phyloP scores from a whole-genome alignment of 35 echinoderm and acorn worm species.

The Ophiothrix spiculata region DNA sequence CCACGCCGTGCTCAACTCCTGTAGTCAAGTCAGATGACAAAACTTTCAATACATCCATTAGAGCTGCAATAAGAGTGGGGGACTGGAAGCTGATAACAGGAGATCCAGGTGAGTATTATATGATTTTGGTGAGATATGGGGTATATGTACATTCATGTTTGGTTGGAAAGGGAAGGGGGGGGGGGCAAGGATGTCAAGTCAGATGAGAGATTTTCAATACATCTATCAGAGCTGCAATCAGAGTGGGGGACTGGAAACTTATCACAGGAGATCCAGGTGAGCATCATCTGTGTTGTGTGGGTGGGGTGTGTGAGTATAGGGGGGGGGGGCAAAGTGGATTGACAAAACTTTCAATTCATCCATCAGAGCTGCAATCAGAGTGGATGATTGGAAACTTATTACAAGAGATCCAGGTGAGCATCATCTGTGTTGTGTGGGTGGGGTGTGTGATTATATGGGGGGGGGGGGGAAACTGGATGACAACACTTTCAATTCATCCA shows the following conservation, averaged over 20 bases:
- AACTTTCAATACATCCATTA: constrained; percentile 42
- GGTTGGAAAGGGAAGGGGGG: neutral
- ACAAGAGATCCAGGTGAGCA: too few relatives aligned
- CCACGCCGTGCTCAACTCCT: neutral
- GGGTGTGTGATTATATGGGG: neutral
- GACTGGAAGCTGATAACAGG: constrained; percentile 88
- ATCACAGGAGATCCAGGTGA: too few relatives aligned
- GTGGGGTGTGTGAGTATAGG: too few relatives aligned
- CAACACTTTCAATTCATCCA: too few relatives aligned
- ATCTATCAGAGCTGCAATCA: too few relatives aligned
- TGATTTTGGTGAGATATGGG: neutral
- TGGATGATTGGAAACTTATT: too few relatives aligned
- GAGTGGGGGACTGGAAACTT: too few relatives aligned
- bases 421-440: neutral
- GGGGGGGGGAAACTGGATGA: neutral
- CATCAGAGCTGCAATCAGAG: too few relatives aligned
- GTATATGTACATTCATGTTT: neutral
- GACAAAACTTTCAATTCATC: too few relatives aligned
- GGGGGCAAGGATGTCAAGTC: neutral
- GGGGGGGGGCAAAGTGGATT: too few relatives aligned
- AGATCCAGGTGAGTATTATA: constrained; percentile 26
- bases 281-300: too few relatives aligned
- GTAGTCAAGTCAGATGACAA: neutral
- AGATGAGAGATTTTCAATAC: too few relatives aligned
- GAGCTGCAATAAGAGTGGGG: constrained; percentile 56